phyloP scores from a whole-genome alignment of 2,797 vertebrate species.

The Muscicapa striata region DNA sequence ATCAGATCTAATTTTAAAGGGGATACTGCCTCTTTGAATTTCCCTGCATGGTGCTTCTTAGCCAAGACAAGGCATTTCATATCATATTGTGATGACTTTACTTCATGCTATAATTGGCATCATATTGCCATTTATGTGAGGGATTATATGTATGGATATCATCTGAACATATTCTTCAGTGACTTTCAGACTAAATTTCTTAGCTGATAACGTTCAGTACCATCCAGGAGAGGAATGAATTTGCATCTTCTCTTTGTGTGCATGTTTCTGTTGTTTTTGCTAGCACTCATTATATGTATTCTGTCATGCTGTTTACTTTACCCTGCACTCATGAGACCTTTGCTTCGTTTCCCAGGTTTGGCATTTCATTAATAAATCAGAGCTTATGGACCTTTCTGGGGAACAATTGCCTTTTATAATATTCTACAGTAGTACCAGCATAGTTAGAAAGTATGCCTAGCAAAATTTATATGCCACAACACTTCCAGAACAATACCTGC shows the following conservation, averaged over 20 bases:
- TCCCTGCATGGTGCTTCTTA: not conserved
- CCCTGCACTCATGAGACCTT: constrained; percentile 10
- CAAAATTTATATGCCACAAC: constrained; percentile 3
- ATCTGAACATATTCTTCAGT: not conserved
- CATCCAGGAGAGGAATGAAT: not conserved
- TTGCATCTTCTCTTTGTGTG: not conserved
- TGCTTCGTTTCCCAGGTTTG: constrained; percentile 4
- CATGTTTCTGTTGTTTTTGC: constrained; percentile 11
- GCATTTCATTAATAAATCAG: constrained; percentile 45
- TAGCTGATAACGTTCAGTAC: not conserved
- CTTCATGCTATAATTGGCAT: not conserved
- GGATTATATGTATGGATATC: not conserved
- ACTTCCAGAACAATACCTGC: constrained; percentile 37
- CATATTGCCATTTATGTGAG: not conserved
- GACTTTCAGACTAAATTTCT: not conserved
- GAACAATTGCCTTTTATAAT: constrained; percentile 24
- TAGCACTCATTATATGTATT: not conserved
- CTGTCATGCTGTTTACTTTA: constrained; percentile 38
- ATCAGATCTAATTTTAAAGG: constrained; percentile 10
- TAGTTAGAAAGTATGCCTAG: not conserved
- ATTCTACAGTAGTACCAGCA: not conserved
- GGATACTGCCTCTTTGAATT: not conserved
- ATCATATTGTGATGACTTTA: constrained; percentile 4
- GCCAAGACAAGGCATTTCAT: not conserved
- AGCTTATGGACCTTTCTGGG: not conserved